Evolutionary conservation across 2,797 vertebrate genomes (phyloP).

Genomic region (Threskiornis aethiopicus): DNA sequence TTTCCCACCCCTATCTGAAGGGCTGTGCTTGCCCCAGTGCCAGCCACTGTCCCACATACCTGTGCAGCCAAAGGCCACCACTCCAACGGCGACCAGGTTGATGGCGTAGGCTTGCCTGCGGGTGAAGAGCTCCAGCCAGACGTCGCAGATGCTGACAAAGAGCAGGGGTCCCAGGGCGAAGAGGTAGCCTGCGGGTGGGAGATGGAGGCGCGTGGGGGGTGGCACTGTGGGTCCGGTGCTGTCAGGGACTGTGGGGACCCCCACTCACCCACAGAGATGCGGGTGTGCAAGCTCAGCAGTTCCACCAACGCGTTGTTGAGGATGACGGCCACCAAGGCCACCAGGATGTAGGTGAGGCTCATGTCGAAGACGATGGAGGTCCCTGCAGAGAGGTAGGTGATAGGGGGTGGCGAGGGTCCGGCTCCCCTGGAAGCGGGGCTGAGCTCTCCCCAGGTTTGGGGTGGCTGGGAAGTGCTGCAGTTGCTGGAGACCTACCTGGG

Average conservation of each 20-base stretch:
- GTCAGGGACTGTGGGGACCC: neutral
- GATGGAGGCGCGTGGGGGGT: neutral
- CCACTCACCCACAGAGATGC: slow-evolving; percentile 89
- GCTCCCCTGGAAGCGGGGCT: fast-evolving
- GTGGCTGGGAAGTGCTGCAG: neutral
- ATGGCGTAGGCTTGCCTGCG: slow-evolving; percentile 87
- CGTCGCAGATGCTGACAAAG: slow-evolving; percentile 92
- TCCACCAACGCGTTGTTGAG: slow-evolving; percentile 94
- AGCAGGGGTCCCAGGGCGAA: slow-evolving; percentile 91
- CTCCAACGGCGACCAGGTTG: slow-evolving; percentile 91
- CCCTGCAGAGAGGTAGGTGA: slow-evolving; percentile 71
- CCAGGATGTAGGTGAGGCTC: slow-evolving; percentile 96
- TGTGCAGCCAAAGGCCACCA: slow-evolving; percentile 97
- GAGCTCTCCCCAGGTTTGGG: neutral
- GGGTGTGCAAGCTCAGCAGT: slow-evolving; percentile 90
- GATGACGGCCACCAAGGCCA: slow-evolving; percentile 90
- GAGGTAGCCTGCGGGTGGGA: slow-evolving; percentile 83
- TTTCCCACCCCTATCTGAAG: neutral
- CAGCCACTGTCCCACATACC: slow-evolving; percentile 75
- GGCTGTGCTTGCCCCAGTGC: neutral
- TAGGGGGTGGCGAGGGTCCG: fast-evolving
- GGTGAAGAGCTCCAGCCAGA: slow-evolving; percentile 93
- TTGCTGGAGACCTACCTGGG: slow-evolving; percentile 77
- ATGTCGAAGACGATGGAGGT: slow-evolving; percentile 97
- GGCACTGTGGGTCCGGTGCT: fast-evolving